Conservation (phyloP, 1,140 invertebrate species). For the Brachionus manjavacas region DNA sequence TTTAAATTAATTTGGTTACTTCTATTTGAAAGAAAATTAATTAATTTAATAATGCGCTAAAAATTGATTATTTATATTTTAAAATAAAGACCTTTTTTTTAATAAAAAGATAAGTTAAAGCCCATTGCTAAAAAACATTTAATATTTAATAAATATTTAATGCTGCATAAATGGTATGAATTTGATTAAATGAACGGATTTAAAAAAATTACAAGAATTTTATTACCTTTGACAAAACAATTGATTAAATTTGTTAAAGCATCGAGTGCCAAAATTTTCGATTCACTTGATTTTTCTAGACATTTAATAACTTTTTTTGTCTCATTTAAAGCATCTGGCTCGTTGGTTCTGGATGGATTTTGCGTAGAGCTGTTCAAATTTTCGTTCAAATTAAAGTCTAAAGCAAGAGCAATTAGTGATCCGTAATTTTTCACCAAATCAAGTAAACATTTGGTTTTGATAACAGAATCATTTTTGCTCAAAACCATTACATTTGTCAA, state of each 20-base stretch:
- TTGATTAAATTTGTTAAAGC: not conserved
- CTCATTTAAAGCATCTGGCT: not conserved
- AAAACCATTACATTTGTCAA: not conserved
- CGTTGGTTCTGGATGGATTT: not conserved
- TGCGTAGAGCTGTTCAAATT: not conserved
- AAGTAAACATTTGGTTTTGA: not conserved
- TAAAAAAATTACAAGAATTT: not conserved
- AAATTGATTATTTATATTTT: too few species aligned
- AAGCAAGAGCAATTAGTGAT: not conserved
- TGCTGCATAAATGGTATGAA: too few species aligned
- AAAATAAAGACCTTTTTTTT: too few species aligned
- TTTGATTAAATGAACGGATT: not conserved
- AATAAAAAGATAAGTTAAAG: too few species aligned
- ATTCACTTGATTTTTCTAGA: conserved; percentile 8
- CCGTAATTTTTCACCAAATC: not conserved
- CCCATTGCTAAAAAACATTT: too few species aligned
- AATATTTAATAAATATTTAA: too few species aligned
- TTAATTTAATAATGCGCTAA: too few species aligned
- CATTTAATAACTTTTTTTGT: conserved; percentile 18
- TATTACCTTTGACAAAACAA: not conserved
- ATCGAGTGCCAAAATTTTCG: not conserved
- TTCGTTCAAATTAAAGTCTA: not conserved
- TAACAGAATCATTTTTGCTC: not conserved
- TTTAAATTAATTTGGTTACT: too few species aligned
- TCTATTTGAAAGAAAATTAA: too few species aligned